Evolutionary conservation across 2,113 vertebrate genomes (phyloP).

Genomic region (Potamarius usumacintae): DNA sequence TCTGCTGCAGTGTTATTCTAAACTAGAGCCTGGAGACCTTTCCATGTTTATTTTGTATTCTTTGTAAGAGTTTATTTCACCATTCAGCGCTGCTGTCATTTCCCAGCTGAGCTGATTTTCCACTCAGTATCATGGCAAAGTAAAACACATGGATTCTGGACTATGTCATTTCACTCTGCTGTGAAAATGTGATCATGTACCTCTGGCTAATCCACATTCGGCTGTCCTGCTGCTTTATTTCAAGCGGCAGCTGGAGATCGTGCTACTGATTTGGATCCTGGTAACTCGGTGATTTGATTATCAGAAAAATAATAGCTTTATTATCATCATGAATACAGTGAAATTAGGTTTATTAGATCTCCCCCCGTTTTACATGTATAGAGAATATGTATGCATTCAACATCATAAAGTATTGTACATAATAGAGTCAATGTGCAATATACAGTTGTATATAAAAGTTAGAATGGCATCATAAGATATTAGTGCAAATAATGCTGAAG

Average conservation of each 20-base stretch:
- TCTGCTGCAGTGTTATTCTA: background rate
- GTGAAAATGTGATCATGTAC: background rate
- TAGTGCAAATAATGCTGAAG: background rate
- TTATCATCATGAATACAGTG: background rate
- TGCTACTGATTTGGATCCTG: background rate
- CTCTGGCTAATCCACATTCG: background rate
- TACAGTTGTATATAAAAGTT: background rate
- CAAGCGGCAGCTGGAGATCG: background rate
- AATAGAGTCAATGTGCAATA: background rate
- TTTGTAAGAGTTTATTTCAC: background rate
- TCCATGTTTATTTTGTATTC: background rate
- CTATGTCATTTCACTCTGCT: background rate
- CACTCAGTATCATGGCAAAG: background rate
- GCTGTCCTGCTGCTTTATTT: background rate
- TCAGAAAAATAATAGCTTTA: background rate
- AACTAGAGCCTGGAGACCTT: background rate
- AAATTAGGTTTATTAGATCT: background rate
- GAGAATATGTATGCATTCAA: background rate
- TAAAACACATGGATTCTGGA: conserved; percentile 10
- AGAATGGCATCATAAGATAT: background rate
- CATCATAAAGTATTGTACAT: background rate
- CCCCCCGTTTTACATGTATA: background rate
- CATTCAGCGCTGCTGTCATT: background rate
- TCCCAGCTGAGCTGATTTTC: background rate
- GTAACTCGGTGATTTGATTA: background rate